These are phyloP conservation scores for Chanos chanos DNA, from an alignment of 2,797 vertebrate species.

Conservation along the genomic window DNA sequence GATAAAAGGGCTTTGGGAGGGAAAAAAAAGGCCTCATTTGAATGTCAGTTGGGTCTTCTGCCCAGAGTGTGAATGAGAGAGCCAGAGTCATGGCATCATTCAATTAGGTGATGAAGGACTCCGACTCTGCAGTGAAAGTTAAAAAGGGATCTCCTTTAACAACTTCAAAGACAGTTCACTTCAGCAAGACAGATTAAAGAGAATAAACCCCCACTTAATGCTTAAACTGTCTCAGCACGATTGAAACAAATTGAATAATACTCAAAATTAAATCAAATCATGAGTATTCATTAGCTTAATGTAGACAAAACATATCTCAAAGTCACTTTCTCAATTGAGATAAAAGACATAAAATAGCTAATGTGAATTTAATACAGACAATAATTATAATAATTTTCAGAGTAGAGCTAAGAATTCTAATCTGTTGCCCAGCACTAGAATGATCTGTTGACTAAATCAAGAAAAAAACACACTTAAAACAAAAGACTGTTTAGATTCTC, in stretches of 20 bases:
- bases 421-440: slow-evolving; percentile 32
- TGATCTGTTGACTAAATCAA: too few species aligned
- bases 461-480: too few species aligned
- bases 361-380: too few species aligned
- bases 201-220: slow-evolving; percentile 1
- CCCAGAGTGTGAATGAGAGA: neutral
- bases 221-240: slow-evolving; percentile 2
- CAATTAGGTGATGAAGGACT: neutral
- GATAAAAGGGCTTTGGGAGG: too few species aligned
- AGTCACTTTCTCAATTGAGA: too few species aligned
- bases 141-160: neutral
- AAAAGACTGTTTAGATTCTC: too few species aligned
- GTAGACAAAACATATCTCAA: too few species aligned
- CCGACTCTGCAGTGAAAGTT: neutral
- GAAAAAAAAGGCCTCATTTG: slow-evolving; percentile 46
- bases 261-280: too few species aligned
- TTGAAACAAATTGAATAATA: slow-evolving; percentile 29
- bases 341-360: too few species aligned
- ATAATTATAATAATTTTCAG: slow-evolving; percentile 23
- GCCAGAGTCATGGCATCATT: neutral
- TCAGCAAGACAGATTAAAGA: neutral
- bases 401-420: neutral
- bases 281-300: too few species aligned
- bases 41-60: slow-evolving; percentile 52
- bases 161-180: neutral